Evolutionary conservation across 2,113 vertebrate genomes (phyloP).

Genomic region (Typhlomys cinereus): DNA sequence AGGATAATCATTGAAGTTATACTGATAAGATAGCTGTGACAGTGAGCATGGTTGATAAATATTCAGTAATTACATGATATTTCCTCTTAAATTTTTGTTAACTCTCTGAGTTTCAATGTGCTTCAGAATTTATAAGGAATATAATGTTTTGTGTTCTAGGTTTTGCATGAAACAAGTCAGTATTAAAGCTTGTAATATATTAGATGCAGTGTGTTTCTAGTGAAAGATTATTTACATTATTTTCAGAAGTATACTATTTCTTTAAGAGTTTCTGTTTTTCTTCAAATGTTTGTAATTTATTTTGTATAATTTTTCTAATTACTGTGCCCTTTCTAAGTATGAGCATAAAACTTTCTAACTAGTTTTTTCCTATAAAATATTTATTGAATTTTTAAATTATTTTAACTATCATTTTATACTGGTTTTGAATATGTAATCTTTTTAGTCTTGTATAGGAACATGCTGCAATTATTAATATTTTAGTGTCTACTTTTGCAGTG

Average conservation of each 20-base stretch:
- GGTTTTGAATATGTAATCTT: slow-evolving; percentile 31
- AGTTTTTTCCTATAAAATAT: slow-evolving; percentile 27
- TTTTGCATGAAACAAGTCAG: slow-evolving; percentile 31
- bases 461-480: not conserved
- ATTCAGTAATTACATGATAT: not conserved
- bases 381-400: not conserved
- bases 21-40: not conserved
- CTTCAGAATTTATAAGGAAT: slow-evolving; percentile 29
- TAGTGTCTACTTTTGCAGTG: not conserved
- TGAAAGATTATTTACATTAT: too few species aligned
- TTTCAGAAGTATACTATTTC: too few species aligned
- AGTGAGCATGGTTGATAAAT: slow-evolving; percentile 47
- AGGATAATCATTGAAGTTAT: slow-evolving; percentile 32
- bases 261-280: slow-evolving; percentile 42
- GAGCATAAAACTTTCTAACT: not conserved
- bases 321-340: slow-evolving; percentile 15
- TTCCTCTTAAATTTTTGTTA: slow-evolving; percentile 7
- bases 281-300: too few species aligned
- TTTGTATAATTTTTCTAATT: slow-evolving; percentile 21
- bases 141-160: not conserved
- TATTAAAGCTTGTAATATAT: not conserved
- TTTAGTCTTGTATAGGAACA: slow-evolving; percentile 2
- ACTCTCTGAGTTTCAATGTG: not conserved
- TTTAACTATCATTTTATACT: not conserved
- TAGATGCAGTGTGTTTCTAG: slow-evolving; percentile 22